Conservation (phyloP, 2,797 vertebrate species). For the Perodicticus potto region DNA sequence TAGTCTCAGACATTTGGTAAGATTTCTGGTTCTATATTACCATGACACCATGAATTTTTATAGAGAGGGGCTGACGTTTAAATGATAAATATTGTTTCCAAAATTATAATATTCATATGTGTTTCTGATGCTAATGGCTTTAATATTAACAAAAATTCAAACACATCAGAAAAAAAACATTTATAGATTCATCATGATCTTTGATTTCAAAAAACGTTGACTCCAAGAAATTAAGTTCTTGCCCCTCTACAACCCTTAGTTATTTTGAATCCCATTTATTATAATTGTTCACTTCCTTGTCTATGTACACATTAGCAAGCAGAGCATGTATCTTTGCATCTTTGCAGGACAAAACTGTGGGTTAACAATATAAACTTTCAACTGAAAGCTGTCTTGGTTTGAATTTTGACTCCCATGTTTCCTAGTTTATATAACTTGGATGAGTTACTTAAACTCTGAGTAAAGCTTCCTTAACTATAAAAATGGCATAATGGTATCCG, state of each 20-base stretch:
- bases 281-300: not conserved
- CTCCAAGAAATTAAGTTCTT: not conserved
- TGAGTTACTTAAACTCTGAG: not conserved
- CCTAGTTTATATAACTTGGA: not conserved
- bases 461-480: not conserved
- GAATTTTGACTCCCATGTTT: not conserved
- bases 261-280: not conserved
- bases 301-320: not conserved
- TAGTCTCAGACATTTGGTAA: not conserved
- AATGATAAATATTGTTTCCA: constrained; percentile 37
- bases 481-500: not conserved
- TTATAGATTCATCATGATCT: not conserved
- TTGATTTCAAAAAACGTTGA: constrained; percentile 4
- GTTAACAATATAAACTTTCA: not conserved
- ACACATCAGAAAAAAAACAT: not conserved
- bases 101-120: not conserved
- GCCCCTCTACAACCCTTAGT: not conserved
- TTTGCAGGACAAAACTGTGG: not conserved
- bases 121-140: not conserved
- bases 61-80: not conserved
- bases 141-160: not conserved
- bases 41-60: not conserved
- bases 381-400: not conserved
- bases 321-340: not conserved
- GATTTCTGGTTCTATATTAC: constrained; percentile 11